These are phyloP conservation scores for Bolborhynchus lineola DNA, from an alignment of 2,113 vertebrate species.

Conservation along the genomic window DNA sequence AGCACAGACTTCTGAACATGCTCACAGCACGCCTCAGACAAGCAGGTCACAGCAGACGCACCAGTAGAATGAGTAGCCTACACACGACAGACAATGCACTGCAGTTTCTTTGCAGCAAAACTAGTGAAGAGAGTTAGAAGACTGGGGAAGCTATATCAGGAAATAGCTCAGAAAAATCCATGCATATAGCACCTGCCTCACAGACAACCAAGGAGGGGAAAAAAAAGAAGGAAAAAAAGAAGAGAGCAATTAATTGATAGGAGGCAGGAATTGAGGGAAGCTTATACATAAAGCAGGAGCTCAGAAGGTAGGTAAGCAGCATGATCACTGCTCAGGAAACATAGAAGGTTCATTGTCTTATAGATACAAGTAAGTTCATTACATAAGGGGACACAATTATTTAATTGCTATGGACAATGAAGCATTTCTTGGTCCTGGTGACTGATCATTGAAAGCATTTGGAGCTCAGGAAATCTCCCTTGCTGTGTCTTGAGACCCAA, in stretches of 20 bases:
- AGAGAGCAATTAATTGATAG: background rate
- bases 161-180: background rate
- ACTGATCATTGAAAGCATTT: background rate
- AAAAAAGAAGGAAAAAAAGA: background rate
- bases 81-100: background rate
- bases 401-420: background rate
- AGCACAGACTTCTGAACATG: background rate
- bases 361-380: background rate
- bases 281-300: background rate
- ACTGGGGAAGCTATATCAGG: background rate
- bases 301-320: background rate
- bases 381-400: background rate
- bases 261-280: background rate
- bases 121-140: background rate
- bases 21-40: background rate
- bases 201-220: background rate
- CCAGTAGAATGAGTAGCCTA: background rate
- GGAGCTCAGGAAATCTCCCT: background rate
- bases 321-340: background rate
- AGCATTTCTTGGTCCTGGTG: background rate
- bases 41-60: background rate
- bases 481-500: accelerated
- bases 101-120: background rate
- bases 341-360: background rate
- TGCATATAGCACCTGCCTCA: background rate